Base-by-base conservation (phyloP, 2,888 invertebrate genomes). In the Steromphala cineraria region DNA sequence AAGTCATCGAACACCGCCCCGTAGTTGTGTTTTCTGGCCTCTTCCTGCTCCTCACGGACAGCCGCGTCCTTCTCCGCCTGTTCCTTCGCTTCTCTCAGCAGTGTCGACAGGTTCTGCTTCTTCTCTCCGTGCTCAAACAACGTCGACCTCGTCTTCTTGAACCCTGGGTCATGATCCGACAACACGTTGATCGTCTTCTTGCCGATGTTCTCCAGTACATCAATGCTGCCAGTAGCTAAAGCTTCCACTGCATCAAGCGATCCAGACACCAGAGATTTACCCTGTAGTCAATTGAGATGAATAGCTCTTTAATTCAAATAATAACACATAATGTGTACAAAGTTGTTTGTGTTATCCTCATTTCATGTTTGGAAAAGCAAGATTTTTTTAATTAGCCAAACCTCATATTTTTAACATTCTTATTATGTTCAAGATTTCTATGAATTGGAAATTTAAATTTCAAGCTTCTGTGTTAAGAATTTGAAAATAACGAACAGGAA, bases 161-260 rank as follows among this genome's bases (percentile, higher is more conserved):
- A 93, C 0, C 97, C 97, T 0, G 98, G 98, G 93, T 98, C 98
- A 40, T 97, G 97, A 81, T 98, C 98, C 92, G 98, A 97, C 0
- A 98, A 94, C 0, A 97, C 97, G 91, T 97, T 96, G 96, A 98
- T 97, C 0, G 98, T 98, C 93, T 98, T 98, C 93, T 98, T 98
- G 8, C 98, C 98, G 85, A 98, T 97, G 0, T 96, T 96, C 94
- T 98, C 98, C 74, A 98, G 94, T 0, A 98, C 98, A 91, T 97
- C 98, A 31, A 94, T 85, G 71, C 93, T 90, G 19, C 93, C 93
- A 40, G 91, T 89, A 7, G 93, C 92, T 8, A 94, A 78, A 15
- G 84, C 85, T 67, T 88, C 87, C 21, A 83, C 83, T 15, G 81
- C 83, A 53, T 84, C 84, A 0, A 81, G 82, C 79, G 55, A 52